Conservation (phyloP, 1,140 invertebrate genomes). For the Bombus balteatus region DNA sequence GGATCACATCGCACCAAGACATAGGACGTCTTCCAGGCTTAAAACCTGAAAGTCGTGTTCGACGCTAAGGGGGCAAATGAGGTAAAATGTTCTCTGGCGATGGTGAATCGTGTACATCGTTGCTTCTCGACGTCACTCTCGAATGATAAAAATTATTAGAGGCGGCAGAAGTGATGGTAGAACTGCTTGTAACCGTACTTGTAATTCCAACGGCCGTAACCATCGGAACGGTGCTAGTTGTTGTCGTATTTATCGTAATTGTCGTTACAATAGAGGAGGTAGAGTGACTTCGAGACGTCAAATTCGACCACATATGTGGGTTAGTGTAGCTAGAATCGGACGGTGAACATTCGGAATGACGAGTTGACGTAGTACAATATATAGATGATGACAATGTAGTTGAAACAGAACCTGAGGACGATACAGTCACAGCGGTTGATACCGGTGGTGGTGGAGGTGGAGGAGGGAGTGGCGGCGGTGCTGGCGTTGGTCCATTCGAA, state of each 20-base stretch:
- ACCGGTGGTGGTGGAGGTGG: constrained; percentile 58
- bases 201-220: constrained; percentile 46
- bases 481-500: constrained; percentile 56
- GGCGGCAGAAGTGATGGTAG: constrained; percentile 37
- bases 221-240: constrained; percentile 52
- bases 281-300: constrained; percentile 47
- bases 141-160: constrained; percentile 62
- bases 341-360: constrained; percentile 54
- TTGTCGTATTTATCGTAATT: constrained; percentile 63
- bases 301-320: constrained; percentile 41
- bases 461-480: constrained; percentile 55
- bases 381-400: constrained; percentile 48
- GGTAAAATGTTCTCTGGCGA: constrained; percentile 79
- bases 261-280: constrained; percentile 63
- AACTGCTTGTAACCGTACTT: constrained; percentile 58
- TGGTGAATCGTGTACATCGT: constrained; percentile 66
- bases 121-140: constrained; percentile 58
- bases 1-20: constrained; percentile 43
- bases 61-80: constrained; percentile 80
- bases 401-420: constrained; percentile 55
- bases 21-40: constrained; percentile 60
- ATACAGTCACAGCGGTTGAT: constrained; percentile 37
- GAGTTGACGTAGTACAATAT: constrained; percentile 46
- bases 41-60: constrained; percentile 58
- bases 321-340: constrained; percentile 52